These are phyloP conservation scores for Vanessa cardui DNA, from an alignment of 2,888 invertebrate genomes.

Conservation along the genomic window DNA sequence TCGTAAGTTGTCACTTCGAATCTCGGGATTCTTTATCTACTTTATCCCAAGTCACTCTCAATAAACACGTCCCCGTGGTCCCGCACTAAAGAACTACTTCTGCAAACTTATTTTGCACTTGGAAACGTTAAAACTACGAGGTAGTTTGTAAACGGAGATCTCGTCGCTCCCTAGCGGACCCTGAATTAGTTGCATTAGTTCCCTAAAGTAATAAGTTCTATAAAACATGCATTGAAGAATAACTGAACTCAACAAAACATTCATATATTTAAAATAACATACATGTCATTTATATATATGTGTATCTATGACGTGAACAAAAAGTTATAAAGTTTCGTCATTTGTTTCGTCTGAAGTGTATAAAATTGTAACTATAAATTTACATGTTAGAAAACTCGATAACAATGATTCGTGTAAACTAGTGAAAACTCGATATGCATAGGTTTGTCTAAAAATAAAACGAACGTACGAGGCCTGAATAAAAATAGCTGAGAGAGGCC, in stretches of 20 bases:
- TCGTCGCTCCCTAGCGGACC: slow-evolving; percentile 56
- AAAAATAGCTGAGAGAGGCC: slow-evolving; percentile 51
- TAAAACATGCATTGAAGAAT: background rate
- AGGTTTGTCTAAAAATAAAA: slow-evolving; percentile 69
- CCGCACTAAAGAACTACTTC: slow-evolving; percentile 59
- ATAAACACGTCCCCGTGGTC: slow-evolving; percentile 69
- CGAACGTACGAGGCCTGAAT: slow-evolving; percentile 56
- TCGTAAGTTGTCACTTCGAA: slow-evolving; percentile 11
- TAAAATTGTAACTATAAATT: slow-evolving; percentile 24
- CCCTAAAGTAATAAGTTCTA: slow-evolving; percentile 17
- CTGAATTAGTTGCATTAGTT: slow-evolving; percentile 52
- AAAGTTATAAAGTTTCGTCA: too few relatives aligned
- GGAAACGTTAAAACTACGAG: slow-evolving; percentile 64
- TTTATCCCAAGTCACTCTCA: slow-evolving; percentile 58
- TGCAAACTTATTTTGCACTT: slow-evolving; percentile 64
- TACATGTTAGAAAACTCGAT: slow-evolving; percentile 26
- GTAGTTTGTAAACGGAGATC: slow-evolving; percentile 56
- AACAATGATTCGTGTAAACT: slow-evolving; percentile 28
- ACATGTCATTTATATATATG: too few relatives aligned
- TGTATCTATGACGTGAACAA: too few relatives aligned
- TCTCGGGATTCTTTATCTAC: slow-evolving; percentile 33
- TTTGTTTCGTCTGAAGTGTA: slow-evolving; percentile 1
- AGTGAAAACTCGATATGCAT: slow-evolving; percentile 50
- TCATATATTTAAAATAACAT: too few relatives aligned
- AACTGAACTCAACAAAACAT: too few relatives aligned